Evolutionary conservation across 2,113 vertebrate genomes (phyloP), one percentile per base, ranked within the genome.

Genomic region (Cottus gobio): DNA sequence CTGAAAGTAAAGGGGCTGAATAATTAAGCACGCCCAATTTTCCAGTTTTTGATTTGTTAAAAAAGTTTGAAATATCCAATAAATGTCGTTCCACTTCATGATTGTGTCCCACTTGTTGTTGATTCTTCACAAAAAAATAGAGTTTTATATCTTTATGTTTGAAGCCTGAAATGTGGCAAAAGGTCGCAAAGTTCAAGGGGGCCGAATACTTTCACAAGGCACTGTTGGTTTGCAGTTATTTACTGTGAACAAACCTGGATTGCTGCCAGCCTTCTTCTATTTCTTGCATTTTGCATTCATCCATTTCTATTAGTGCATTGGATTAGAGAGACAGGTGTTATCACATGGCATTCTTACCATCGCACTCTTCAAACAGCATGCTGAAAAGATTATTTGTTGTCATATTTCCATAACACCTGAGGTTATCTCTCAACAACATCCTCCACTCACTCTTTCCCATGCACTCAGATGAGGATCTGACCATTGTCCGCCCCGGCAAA

Each of bases 281-380:
- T 50, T 22, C 13, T 6, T 30, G n/a, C 22, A 13, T 58, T 72
- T 76, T 65, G 16, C 37, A 74, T 74, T 54, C 34, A 69, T 74
- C 22, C 64, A 50, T 84, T 54, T 74, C 75, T 66, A n/a, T 81
- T 75, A 44, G n/a, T 50, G 60, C 72, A 36, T 24, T 44, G 63
- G 60, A 36, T 48, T 22, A 39, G 5, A 34, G 39, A 50, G 26
- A 68, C 46, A 39, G 24, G 31, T 69, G 63, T 28, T 6, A 76
- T 24, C 5, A 50, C 22, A 8, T 18, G 1, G 37, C 52, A 26
- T 66, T 63, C 0, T 60, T 65, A 31, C 4, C 20, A 18, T 48
- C 37, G 28, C 9, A 46, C 9, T 11, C 12, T 22, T 7, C 26
- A 52, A 50, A 61, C 5, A 30, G 54, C 5, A 44, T 61, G 24